phyloP scores from a whole-genome alignment of 92 coral and sea anemone genomes.

The Palythoa heliodiscus region DNA sequence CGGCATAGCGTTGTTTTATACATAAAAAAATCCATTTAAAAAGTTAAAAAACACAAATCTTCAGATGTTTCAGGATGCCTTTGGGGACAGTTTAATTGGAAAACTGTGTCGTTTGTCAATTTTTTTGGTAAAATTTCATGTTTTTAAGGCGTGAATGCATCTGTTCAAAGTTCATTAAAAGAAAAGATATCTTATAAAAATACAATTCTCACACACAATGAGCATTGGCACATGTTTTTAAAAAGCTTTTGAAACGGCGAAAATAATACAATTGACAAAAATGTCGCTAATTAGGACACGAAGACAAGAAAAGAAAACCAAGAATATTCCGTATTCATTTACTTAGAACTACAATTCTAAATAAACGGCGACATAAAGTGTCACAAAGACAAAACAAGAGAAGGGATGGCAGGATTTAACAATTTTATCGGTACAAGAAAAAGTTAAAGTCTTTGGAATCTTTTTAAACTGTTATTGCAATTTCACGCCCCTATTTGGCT shows the following conservation, averaged over 20 bases:
- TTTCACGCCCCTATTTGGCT: neutral
- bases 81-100: neutral
- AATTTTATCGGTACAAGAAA: neutral
- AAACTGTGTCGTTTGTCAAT: neutral
- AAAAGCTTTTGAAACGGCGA: conserved; percentile 38
- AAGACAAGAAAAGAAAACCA: conserved; percentile 25
- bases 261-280: conserved; percentile 38
- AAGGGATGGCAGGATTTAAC: neutral
- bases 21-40: neutral
- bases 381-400: conserved; percentile 2
- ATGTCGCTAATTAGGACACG: conserved; percentile 37
- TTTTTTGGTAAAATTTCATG: neutral
- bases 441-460: neutral
- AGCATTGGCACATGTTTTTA: conserved; percentile 45
- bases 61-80: neutral
- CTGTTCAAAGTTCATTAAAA: conserved; percentile 44
- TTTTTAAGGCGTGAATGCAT: conserved; percentile 34
- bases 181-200: conserved; percentile 26
- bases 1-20: neutral
- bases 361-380: conserved; percentile 14
- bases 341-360: conserved; percentile 33
- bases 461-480: neutral
- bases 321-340: conserved; percentile 33
- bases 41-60: neutral
- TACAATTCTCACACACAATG: conserved; percentile 42